Evolutionary conservation across 2,888 invertebrate species (phyloP), one percentile per base, ranked within the genome.

Genomic region (Augiades crinisus): DNA sequence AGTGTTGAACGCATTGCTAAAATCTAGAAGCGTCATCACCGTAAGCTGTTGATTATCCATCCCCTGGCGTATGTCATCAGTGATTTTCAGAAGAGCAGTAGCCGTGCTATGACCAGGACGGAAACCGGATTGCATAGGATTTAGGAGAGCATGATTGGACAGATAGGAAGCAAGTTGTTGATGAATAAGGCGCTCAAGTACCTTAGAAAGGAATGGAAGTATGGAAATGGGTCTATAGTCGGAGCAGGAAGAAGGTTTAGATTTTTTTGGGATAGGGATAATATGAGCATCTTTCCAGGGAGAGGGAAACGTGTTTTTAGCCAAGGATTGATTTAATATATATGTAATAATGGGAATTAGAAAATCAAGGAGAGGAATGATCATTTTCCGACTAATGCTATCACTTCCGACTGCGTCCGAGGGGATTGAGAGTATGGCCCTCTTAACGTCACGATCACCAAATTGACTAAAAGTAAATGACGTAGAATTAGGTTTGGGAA

Each of bases 381-480:
- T 37, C 43, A 53, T 53, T 8, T 43, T 44, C n/a, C 47, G 53
- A 21, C 47, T 53, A 16, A 53, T 47, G 33, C 17, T 22, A 17
- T 47, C 47, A 34, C 31, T 43, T 24, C 53, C 47, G 10, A 47
- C 47, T 4, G 47, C 44, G 10, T 47, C 43, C 7, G 47, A 53
- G 2, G 43, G 37, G 2, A 53, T 30, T 3, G 41, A 24, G 5
- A 27, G 24, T 5, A 53, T 14, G 30, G 27, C 36, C 13, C 36
- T 47, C 40, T 47, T 22, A 46, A 54, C 50, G 16, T 46, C 50
- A 41, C 49, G n/a, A 16, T 17, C 24, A 19, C 34, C 3, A 5
- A 49, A 38, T 34, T 7, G 34, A 16, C 6, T 43, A 12, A 54
- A 47, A 7, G 8, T 8, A 37, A 54, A 54, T 16, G 24, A n/a